Evolutionary conservation across 2,797 vertebrate genomes (phyloP).

Genomic region (Periophthalmus magnuspinnatus): DNA sequence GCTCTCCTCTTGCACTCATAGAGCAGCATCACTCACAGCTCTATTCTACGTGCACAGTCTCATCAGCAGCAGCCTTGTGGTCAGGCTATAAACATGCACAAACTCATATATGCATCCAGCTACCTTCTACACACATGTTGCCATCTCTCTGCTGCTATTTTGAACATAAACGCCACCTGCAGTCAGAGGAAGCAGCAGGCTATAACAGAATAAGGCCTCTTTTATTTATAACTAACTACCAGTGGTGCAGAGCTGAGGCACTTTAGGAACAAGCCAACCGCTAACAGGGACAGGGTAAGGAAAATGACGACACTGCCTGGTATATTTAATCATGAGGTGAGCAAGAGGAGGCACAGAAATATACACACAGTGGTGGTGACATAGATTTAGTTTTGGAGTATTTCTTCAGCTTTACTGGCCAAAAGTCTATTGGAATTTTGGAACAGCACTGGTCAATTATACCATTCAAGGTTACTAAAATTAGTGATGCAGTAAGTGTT

Average conservation of each 20-base stretch:
- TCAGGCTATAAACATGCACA: neutral
- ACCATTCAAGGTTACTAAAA: no score
- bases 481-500: neutral
- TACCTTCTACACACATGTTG: neutral
- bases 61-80: slow-evolving; percentile 7
- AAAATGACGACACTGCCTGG: slow-evolving; percentile 22
- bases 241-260: slow-evolving; percentile 36
- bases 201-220: slow-evolving; percentile 48
- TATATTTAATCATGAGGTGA: slow-evolving; percentile 33
- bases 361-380: slow-evolving; percentile 13
- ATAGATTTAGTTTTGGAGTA: neutral
- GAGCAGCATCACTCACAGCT: slow-evolving; percentile 40
- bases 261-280: slow-evolving; percentile 31
- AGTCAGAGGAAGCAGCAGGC: slow-evolving; percentile 37
- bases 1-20: slow-evolving; percentile 46
- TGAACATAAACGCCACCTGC: slow-evolving; percentile 39
- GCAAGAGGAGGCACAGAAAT: slow-evolving; percentile 20
- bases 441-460: no score
- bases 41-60: slow-evolving; percentile 10
- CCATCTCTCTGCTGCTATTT: slow-evolving; percentile 6
- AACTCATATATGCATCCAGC: neutral
- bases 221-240: slow-evolving; percentile 63
- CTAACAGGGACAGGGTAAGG: slow-evolving; percentile 17
- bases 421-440: no score
- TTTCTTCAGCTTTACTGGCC: neutral